Evolutionary conservation across 2,113 vertebrate genomes (phyloP), one percentile per base, ranked within the genome.

Genomic region (Euleptes europaea): DNA sequence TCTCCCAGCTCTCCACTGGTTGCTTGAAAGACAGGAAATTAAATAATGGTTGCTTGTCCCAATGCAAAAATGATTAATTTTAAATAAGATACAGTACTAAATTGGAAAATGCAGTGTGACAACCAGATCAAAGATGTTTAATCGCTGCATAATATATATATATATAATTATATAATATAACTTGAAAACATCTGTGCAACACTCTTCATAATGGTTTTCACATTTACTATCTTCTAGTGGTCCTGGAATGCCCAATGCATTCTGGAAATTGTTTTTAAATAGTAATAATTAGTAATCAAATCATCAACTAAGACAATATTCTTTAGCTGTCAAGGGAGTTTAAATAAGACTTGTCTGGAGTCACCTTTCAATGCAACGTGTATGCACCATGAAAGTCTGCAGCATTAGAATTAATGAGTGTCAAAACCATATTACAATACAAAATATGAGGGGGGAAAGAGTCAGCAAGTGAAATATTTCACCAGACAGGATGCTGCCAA

Each of bases 151-250:
- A 95, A 95, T 47, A 95, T 94, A 95, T 92, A 94, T 93, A 95
- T 94, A 94, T 94, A 95, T 95, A 94, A 96, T 95, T 96, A 94
- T 95, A 60, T 57, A n/a, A 76, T 76, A 84, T 67, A 79, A 40
- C 95, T 93, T 95, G 95, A 94, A 96, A 93, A 94, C 88, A 95
- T 88, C 89, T 92, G 93, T 96, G 95, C 96, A 97, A 96, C 93
- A 95, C 91, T 94, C 95, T 95, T 94, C 93, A 93, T 95, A 97
- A 97, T 93, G 95, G 92, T 92, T 96, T 97, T 97, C 96, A 97
- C 97, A 97, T 97, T 97, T 95, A 90, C 92, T 96, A 94, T 95
- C 94, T 94, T 95, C 95, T 97, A 97, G 97, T 97, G 97, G 97
- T 97, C 95, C 93, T 95, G 91, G 94, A 95, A 96, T 94, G 94